Evolutionary conservation across 2,888 invertebrate genomes (phyloP).

Genomic region (Fragum whitleyi): DNA sequence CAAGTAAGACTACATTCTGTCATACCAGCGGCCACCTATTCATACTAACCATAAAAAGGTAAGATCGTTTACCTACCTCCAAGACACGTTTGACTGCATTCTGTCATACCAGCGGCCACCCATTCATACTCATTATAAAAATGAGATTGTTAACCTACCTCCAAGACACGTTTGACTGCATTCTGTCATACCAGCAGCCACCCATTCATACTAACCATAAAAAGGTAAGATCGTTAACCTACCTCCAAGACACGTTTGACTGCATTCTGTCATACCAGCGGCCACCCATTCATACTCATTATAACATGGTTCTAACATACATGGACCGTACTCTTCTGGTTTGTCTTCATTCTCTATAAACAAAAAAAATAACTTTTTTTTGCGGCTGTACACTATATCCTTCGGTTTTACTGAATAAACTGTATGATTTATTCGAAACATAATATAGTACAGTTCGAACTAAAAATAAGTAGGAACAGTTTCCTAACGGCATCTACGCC

Average conservation of each 20-base stretch:
- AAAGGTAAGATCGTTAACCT: too few relatives aligned
- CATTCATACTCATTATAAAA: slow-evolving; percentile 77
- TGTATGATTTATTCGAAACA: too few relatives aligned
- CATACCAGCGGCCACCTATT: too few relatives aligned
- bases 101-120: slow-evolving; percentile 84
- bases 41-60: too few relatives aligned
- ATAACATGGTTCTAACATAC: slow-evolving; percentile 85
- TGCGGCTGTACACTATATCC: slow-evolving; percentile 15
- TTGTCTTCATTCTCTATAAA: slow-evolving; percentile 87
- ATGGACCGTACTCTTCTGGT: slow-evolving; percentile 92
- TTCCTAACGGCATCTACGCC: too few relatives aligned
- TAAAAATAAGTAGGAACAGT: too few relatives aligned
- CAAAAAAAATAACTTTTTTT: background rate
- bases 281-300: slow-evolving; percentile 77
- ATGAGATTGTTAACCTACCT: too few relatives aligned
- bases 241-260: slow-evolving; percentile 95
- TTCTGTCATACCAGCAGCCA: too few relatives aligned
- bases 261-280: slow-evolving; percentile 89
- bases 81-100: slow-evolving; percentile 97
- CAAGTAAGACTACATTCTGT: slow-evolving; percentile 97
- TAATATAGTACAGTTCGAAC: too few relatives aligned
- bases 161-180: slow-evolving; percentile 91
- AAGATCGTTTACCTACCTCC: too few relatives aligned
- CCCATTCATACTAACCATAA: too few relatives aligned
- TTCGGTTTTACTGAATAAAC: too few relatives aligned